These are phyloP conservation scores for Pagetopsis macropterus DNA, from an alignment of 2,797 vertebrate species.

Conservation along the genomic window DNA sequence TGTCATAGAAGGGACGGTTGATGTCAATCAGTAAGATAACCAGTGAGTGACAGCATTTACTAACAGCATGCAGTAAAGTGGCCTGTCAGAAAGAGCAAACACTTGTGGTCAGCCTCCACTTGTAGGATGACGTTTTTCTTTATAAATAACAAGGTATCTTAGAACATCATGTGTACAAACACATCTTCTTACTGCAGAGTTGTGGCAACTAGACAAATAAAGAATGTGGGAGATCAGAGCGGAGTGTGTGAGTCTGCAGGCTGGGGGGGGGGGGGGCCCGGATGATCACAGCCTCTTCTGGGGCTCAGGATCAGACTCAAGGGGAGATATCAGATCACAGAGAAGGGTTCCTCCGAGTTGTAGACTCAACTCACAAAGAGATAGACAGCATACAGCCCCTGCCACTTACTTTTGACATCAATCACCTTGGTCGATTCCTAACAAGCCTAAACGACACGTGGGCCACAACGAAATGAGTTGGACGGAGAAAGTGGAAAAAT, in stretches of 20 bases:
- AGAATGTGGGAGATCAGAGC: constrained; percentile 28
- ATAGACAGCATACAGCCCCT: constrained; percentile 14
- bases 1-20: not conserved
- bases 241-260: constrained; percentile 6
- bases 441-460: constrained; percentile 14
- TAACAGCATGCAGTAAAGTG: constrained; percentile 1
- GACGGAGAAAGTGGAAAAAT: constrained; percentile 22
- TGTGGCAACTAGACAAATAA: constrained; percentile 35
- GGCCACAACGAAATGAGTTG: not conserved
- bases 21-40: constrained; percentile 20
- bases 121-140: no score
- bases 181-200: constrained; percentile 6
- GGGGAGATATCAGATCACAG: constrained; percentile 45
- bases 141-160: constrained; percentile 14
- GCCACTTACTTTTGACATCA: constrained; percentile 21
- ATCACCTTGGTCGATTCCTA: constrained; percentile 13
- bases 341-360: constrained; percentile 20
- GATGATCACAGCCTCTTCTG: constrained; percentile 48
- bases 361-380: constrained; percentile 24
- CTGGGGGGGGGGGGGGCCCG: constrained; percentile 23
- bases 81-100: not conserved
- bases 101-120: not conserved
- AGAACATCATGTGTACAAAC: constrained; percentile 20
- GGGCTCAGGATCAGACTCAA: constrained; percentile 43
- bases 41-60: not conserved